Percentiles rank a stretch among this genome's conserved stretches.
Evolutionary conservation across 2,797 vertebrate genomes (phyloP).

Genomic region (Liasis olivaceus): DNA sequence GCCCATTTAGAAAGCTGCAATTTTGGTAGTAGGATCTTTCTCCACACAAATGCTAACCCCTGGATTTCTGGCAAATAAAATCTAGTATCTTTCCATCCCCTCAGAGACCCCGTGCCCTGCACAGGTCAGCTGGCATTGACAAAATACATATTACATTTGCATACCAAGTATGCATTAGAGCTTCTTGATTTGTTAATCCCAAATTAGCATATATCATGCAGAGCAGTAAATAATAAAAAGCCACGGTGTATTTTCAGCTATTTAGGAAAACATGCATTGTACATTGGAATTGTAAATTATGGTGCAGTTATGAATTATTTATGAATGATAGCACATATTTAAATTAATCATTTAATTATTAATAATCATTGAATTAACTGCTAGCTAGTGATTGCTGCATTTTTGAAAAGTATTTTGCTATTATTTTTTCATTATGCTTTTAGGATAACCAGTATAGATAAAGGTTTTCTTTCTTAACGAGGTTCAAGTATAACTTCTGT

Average conservation of each 20-base stretch:
- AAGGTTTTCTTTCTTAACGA: background rate
- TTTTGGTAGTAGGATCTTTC: background rate
- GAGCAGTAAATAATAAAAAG: background rate
- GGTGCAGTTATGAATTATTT: background rate
- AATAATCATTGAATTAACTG: background rate
- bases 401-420: background rate
- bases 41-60: background rate
- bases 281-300: background rate
- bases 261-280: background rate
- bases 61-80: background rate
- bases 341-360: background rate
- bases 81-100: background rate
- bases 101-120: background rate
- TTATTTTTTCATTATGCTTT: background rate
- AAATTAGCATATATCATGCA: background rate
- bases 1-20: background rate
- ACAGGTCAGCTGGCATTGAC: background rate
- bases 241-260: background rate
- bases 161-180: background rate
- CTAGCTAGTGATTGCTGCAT: background rate
- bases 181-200: background rate
- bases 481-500: background rate
- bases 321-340: background rate
- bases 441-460: background rate
- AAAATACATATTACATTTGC: background rate